phyloP scores from a whole-genome alignment of 2,797 vertebrate genomes.

The Melanotaenia parkinsoni region DNA sequence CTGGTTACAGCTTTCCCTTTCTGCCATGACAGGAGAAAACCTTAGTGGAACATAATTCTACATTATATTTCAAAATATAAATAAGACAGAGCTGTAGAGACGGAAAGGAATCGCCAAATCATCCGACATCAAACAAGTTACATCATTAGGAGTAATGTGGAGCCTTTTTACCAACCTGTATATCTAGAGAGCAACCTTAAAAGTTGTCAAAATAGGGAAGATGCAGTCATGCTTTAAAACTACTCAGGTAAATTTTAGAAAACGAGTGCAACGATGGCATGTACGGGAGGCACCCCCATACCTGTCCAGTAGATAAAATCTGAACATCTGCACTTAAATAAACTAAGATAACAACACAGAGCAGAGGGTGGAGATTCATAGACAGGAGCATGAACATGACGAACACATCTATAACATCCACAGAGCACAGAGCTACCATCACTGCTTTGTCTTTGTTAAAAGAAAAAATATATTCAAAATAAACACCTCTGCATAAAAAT shows the following conservation, averaged over 20 bases:
- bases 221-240: slow-evolving; percentile 32
- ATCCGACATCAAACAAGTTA: neutral
- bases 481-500: neutral
- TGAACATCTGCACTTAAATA: slow-evolving; percentile 14
- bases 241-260: slow-evolving; percentile 34
- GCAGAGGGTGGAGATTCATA: neutral
- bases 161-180: neutral
- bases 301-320: slow-evolving; percentile 1
- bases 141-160: no score
- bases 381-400: neutral
- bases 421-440: neutral
- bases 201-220: slow-evolving; percentile 19
- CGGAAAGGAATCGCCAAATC: neutral
- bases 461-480: neutral
- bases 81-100: neutral
- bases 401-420: neutral
- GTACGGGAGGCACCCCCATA: slow-evolving; percentile 4
- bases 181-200: slow-evolving; percentile 22
- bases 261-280: slow-evolving; percentile 25
- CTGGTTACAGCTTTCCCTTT: neutral
- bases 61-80: slow-evolving; percentile 6
- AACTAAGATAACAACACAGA: neutral
- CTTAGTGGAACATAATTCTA: neutral
- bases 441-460: neutral
- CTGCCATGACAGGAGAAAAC: slow-evolving; percentile 2